phyloP scores from a whole-genome alignment of 2,797 vertebrate genomes.

The Hirundo rustica region DNA sequence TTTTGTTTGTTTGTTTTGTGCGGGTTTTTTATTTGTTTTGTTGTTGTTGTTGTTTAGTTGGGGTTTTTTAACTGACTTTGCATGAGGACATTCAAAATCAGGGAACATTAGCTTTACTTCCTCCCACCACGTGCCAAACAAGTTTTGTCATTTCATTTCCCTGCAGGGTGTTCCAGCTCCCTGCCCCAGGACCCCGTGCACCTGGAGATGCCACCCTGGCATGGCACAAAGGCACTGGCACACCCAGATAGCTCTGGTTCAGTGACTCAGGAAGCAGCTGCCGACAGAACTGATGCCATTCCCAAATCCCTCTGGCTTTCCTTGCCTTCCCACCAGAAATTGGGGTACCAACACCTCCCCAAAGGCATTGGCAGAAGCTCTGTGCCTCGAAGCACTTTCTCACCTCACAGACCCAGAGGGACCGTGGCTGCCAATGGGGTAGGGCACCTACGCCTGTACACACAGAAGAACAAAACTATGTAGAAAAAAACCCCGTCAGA shows the following conservation, averaged over 20 bases:
- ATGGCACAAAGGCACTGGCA: rapidly evolving
- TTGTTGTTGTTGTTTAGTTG: background rate
- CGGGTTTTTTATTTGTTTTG: background rate
- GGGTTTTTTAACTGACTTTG: background rate
- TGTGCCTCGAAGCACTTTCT: background rate
- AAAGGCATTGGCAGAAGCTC: background rate
- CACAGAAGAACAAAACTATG: background rate
- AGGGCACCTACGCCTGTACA: background rate
- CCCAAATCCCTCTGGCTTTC: background rate
- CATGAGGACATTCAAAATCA: background rate
- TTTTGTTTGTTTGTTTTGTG: background rate
- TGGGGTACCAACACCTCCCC: background rate
- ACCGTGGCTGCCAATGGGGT: background rate
- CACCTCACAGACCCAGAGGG: background rate
- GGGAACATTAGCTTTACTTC: background rate
- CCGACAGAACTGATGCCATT: background rate
- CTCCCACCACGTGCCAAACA: background rate
- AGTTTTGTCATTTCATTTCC: background rate
- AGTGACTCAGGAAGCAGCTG: background rate
- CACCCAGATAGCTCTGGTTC: background rate
- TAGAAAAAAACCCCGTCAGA: background rate
- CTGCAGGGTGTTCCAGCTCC: background rate
- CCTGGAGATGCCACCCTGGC: background rate
- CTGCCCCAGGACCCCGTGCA: rapidly evolving
- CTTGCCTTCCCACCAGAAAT: background rate